These are phyloP conservation scores for Melangyna quadrimaculata DNA, from an alignment of 2,888 invertebrate species.

Conservation along the genomic window DNA sequence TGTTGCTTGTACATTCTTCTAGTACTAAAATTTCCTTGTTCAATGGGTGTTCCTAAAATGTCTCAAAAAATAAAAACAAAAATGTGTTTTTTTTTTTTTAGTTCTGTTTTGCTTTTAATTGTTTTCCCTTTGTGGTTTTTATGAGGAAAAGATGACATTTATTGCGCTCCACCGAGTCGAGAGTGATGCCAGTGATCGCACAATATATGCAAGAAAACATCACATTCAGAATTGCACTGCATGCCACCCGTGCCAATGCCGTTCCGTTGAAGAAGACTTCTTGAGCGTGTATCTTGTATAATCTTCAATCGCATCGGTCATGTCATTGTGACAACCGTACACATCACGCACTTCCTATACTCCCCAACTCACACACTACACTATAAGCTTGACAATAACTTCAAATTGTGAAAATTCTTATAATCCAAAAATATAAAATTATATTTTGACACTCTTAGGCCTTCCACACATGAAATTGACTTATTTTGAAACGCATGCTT, in stretches of 20 bases:
- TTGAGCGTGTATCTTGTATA: neutral
- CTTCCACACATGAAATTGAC: neutral
- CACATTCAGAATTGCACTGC: neutral
- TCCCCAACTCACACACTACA: neutral
- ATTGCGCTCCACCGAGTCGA: neutral
- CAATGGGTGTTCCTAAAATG: neutral
- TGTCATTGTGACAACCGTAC: neutral
- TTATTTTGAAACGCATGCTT: neutral
- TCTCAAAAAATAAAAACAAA: neutral
- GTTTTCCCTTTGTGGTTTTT: neutral
- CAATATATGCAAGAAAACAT: neutral
- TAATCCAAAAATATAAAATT: constrained; percentile 6
- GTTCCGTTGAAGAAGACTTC: neutral
- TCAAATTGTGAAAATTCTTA: neutral
- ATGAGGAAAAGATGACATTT: neutral
- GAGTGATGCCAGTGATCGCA: neutral
- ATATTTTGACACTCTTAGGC: neutral
- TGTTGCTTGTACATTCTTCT: neutral
- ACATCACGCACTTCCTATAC: neutral
- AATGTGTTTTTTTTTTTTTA: neutral
- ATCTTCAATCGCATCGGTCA: neutral
- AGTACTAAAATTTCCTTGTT: neutral
- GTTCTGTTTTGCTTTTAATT: neutral
- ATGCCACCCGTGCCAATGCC: neutral
- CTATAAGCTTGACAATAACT: neutral